Evolutionary conservation across 2,888 invertebrate genomes (phyloP), one percentile per base, ranked within the genome.

Genomic region (Craniophora ligustri): DNA sequence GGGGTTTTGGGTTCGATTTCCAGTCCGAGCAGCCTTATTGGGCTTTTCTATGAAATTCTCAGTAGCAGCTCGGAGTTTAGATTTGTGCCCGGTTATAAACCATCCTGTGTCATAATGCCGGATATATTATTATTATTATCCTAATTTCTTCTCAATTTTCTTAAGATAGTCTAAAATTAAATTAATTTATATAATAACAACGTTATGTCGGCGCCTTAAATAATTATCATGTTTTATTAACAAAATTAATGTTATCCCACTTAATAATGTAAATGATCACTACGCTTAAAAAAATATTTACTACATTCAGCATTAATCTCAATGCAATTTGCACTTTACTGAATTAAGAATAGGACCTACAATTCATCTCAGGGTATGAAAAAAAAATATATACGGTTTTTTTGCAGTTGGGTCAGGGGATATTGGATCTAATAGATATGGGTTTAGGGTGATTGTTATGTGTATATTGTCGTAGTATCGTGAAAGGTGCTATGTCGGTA

Each of bases 401-500:
- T 34, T 55, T 40, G 16, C 30, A 8, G 14, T 30, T 6, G 0
- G 3, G 10, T 0, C 14, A 40, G 6, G 21, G 16, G 6, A 71
- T 39, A 11, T 38, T 49, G 0, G 15, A 10, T 10, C 28, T 35
- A 64, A 42, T 8, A 0, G 0, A 0, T 0, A 2, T 31, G 0
- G 0, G 0, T 4, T 45, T 51, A 71, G 28, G 40, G 26, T 34
- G 1, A 30, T 1, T 28, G 15, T 21, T 2, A n/a, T 5, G 23
- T 39, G 50, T 16, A 30, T 7, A 5, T 6, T 10, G 5, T 28
- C 30, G 32, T 39, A 30, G 16, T 60, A 28, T 19, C 60, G 62
- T 68, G 75, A 72, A 72, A 72, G 73, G 75, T 66, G 61, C 59
- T 58, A 57, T 60, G 45, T 57, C 45, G 39, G 31, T 63, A 66